Evolutionary conservation across 2,113 vertebrate species (phyloP).

Genomic region (Meles meles): DNA sequence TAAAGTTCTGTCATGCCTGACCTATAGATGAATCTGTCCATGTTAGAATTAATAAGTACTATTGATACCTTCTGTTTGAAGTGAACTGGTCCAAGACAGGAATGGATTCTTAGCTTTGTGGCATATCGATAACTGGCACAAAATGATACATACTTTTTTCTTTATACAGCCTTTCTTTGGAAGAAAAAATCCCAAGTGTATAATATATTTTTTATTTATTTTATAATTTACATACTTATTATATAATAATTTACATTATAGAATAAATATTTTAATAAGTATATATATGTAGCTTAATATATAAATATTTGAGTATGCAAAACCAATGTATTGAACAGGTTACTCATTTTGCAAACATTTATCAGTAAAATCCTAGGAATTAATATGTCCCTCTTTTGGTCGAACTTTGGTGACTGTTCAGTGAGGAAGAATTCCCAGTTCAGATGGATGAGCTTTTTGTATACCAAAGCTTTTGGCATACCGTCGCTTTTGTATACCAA

Average conservation of each 20-base stretch:
- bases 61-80: background rate
- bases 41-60: background rate
- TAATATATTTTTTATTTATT: background rate
- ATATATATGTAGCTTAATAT: background rate
- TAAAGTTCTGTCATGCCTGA: background rate
- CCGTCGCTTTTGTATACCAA: background rate
- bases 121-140: background rate
- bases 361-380: background rate
- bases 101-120: constrained; percentile 2
- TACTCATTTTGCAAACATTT: background rate
- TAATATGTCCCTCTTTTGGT: background rate
- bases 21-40: background rate
- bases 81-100: background rate
- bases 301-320: background rate
- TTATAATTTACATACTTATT: background rate
- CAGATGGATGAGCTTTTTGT: background rate
- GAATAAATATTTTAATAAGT: background rate
- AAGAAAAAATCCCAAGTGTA: background rate
- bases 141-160: background rate
- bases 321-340: background rate
- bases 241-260: background rate
- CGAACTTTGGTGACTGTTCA: background rate
- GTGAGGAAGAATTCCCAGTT: background rate
- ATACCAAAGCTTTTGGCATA: background rate
- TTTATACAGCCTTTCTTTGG: background rate